These are phyloP conservation scores for Mastomys natalensis DNA, from an alignment of 2,113 vertebrate genomes.

Conservation along the genomic window DNA sequence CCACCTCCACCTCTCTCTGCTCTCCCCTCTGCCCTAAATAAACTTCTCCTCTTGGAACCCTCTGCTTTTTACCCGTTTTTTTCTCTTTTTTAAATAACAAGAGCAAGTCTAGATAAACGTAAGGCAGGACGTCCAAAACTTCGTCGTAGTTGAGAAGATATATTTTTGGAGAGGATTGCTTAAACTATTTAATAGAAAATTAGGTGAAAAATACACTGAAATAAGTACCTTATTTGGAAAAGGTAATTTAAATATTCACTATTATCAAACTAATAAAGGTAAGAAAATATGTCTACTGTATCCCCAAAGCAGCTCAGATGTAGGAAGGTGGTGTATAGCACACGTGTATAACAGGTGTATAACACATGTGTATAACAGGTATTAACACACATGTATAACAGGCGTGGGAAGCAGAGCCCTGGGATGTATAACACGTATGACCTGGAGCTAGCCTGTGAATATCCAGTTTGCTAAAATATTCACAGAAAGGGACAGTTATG, in stretches of 20 bases:
- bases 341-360: no score
- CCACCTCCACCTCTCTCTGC: no score
- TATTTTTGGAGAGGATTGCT: background rate
- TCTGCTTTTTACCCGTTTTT: no score
- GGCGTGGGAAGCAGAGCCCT: background rate
- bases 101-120: background rate
- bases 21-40: no score
- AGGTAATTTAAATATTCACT: conserved; percentile 10
- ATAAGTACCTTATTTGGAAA: background rate
- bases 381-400: no score
- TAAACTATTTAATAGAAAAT: conserved; percentile 56
- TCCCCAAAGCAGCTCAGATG: background rate
- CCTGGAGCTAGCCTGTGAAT: background rate
- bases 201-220: conserved; percentile 15
- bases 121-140: conserved; percentile 3
- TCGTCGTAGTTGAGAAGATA: conserved; percentile 43
- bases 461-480: conserved; percentile 35
- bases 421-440: background rate
- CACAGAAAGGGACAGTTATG: background rate
- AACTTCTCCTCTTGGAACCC: no score
- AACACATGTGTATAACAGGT: no score
- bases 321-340: background rate
- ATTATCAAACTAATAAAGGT: conserved; percentile 2
- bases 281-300: conserved; percentile 40
- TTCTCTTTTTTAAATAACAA: no score